Base-by-base conservation (phyloP, 1,140 invertebrate species). In the Eumaeus atala region DNA sequence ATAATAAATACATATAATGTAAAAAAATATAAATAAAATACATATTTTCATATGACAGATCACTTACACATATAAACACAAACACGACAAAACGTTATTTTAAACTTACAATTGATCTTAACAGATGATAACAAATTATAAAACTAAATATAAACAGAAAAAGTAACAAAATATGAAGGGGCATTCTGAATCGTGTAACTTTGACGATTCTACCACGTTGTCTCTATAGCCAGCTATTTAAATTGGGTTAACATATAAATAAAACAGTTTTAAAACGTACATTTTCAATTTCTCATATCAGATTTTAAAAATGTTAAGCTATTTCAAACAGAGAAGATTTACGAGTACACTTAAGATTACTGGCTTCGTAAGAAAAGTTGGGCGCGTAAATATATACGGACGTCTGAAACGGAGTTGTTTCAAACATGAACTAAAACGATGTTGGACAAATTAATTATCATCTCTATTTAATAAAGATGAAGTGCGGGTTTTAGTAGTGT, bases 161-260 rank as follows among this genome's bases (percentile, higher is more conserved):
- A 44, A 40, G 14, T 16, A 44, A 44, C 40, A 44, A 16, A 44
- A 44, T 28, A 28, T 28, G 21, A 28, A 28, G 1, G 2, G 16
- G 12, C 17, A 16, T 44, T 44, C 9, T 2, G 6, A 6, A 28
- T 28, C 14, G 40, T 44, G 40, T 44, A 6, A 44, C 16, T 16
- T 44, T 44, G 16, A 16, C 17, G 12, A 6, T 44, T 9, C 6
- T 9, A 14, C 1, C 40, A 16, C 5, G 14, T 9, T 28, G 21
- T 6, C 6, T 28, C 21, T 28, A 28, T 28, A 28, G 2, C 21
- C 2, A 28, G 21, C 21, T 16, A 44, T 44, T 17, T 44, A 44
- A 44, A 44, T 44, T 44, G 40, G 40, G 40, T 44, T 44, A 44
- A 44, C 16, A 44, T 44, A 44, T 16, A 16, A 44, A 17, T 44